Percentiles rank a stretch among this genome's conserved stretches.
Conservation (phyloP, 37 sponge, comb jelly and placozoan genomes). For the Halichondria panicea region DNA sequence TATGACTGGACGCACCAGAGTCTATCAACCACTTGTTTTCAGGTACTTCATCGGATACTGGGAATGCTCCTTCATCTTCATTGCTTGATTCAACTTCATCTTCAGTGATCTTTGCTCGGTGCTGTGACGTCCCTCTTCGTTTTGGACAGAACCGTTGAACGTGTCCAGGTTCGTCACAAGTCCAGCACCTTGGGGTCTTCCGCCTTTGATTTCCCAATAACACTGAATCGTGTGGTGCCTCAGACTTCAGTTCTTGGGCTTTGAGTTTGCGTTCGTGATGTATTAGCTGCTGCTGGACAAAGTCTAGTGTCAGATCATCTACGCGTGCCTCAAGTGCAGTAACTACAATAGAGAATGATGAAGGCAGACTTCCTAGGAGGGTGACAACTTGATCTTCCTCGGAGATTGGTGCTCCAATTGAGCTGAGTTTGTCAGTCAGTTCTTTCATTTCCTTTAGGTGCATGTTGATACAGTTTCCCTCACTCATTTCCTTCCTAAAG, state of each 20-base stretch:
- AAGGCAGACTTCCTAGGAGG: constrained; percentile 46
- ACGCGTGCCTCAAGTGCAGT: constrained; percentile 48
- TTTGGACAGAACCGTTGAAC: constrained; percentile 44
- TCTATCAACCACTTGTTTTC: constrained; percentile 33
- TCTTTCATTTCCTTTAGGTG: constrained; percentile 63
- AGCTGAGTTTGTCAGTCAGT: constrained; percentile 38
- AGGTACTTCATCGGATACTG: constrained; percentile 9
- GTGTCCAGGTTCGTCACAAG: constrained; percentile 42
- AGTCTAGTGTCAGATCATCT: constrained; percentile 40
- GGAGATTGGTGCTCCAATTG: constrained; percentile 44
- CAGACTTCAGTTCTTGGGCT: neutral
- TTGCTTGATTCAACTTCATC: neutral
- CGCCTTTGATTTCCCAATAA: constrained; percentile 6
- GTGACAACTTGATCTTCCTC: constrained; percentile 59
- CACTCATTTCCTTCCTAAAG: constrained; percentile 51
- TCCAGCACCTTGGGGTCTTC: constrained; percentile 12
- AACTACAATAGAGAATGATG: constrained; percentile 22
- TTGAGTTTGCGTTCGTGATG: constrained; percentile 33
- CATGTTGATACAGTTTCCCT: constrained; percentile 30
- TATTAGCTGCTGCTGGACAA: constrained; percentile 45
- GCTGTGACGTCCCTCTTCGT: neutral
- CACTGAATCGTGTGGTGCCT: neutral
- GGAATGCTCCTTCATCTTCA: constrained; percentile 15
- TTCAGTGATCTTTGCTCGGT: constrained; percentile 11
- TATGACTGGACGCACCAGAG: constrained; percentile 47